Evolutionary conservation across 2,888 invertebrate species (phyloP).

Genomic region (Ectemnius lituratus): DNA sequence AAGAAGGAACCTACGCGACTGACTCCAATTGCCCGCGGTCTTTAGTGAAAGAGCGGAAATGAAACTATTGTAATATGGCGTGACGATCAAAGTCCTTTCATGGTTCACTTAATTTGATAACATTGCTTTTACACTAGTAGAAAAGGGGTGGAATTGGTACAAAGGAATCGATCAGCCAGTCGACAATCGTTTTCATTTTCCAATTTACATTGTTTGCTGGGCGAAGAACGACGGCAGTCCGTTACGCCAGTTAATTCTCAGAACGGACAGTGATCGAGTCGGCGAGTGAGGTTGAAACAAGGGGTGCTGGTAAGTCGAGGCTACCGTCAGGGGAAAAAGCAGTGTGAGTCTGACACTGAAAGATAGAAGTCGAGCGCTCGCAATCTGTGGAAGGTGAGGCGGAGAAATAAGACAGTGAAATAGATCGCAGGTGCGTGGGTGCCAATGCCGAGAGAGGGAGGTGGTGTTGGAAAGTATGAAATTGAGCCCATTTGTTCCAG

Average conservation of each 20-base stretch:
- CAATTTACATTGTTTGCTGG: slow-evolving; percentile 24
- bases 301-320: too few relatives aligned
- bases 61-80: slow-evolving; percentile 19
- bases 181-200: slow-evolving; percentile 6
- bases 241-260: slow-evolving; percentile 38
- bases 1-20: slow-evolving; percentile 43
- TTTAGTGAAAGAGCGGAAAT: slow-evolving; percentile 28
- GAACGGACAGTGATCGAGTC: slow-evolving; percentile 45
- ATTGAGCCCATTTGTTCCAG: slow-evolving; percentile 75
- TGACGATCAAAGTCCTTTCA: background rate
- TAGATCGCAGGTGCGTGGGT: slow-evolving; percentile 64
- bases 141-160: background rate
- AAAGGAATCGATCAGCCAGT: background rate
- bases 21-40: slow-evolving; percentile 31
- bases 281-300: too few relatives aligned
- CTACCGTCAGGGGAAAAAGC: slow-evolving; percentile 1
- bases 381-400: slow-evolving; percentile 32
- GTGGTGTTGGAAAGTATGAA: slow-evolving; percentile 74
- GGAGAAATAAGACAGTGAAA: slow-evolving; percentile 58
- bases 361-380: slow-evolving; percentile 8
- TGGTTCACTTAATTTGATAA: background rate
- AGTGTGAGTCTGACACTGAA: background rate
- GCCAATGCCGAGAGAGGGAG: slow-evolving; percentile 45
- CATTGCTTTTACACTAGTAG: background rate
- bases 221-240: slow-evolving; percentile 37